A percentile compares a stretch with the other conserved stretches of the same genome.
phyloP scores from a whole-genome alignment of 2,797 vertebrate genomes.

The Sebastolobus altivelis region DNA sequence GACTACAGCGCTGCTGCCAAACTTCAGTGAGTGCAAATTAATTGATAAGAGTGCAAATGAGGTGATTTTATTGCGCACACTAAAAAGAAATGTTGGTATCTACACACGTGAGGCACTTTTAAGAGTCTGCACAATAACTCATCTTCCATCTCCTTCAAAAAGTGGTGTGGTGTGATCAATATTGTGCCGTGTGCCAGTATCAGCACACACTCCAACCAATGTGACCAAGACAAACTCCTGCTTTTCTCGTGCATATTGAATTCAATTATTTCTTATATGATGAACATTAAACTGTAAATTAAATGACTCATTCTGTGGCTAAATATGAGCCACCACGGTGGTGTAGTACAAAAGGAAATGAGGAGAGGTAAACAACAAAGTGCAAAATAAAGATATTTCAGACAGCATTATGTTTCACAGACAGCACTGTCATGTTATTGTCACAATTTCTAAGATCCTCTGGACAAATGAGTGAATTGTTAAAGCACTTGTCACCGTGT shows the following conservation, averaged over 20 bases:
- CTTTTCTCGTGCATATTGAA: not conserved
- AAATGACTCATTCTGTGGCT: not conserved
- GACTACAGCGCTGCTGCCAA: constrained; percentile 31
- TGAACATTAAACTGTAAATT: not conserved
- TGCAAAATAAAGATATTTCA: constrained; percentile 56
- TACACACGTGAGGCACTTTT: not conserved
- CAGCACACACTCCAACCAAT: too few species aligned
- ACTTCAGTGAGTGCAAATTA: constrained; percentile 35
- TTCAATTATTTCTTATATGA: not conserved
- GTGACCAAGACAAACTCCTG: too few species aligned
- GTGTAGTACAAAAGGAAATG: constrained; percentile 9
- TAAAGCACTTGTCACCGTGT: constrained; percentile 53
- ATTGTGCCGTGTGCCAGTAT: too few species aligned
- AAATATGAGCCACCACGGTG: constrained; percentile 4
- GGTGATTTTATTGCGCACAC: constrained; percentile 40
- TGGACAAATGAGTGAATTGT: constrained; percentile 60
- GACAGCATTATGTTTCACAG: constrained; percentile 52
- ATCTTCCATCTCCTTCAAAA: too few species aligned
- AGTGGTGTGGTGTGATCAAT: not conserved
- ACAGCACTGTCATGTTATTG: constrained; percentile 61
- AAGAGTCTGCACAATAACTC: constrained; percentile 14
- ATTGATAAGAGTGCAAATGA: constrained; percentile 33
- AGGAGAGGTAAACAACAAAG: constrained; percentile 40
- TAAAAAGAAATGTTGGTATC: constrained; percentile 36
- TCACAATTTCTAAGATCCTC: constrained; percentile 57